Evolutionary conservation across 2,888 invertebrate species (phyloP).

Genomic region (Clanis bilineata): DNA sequence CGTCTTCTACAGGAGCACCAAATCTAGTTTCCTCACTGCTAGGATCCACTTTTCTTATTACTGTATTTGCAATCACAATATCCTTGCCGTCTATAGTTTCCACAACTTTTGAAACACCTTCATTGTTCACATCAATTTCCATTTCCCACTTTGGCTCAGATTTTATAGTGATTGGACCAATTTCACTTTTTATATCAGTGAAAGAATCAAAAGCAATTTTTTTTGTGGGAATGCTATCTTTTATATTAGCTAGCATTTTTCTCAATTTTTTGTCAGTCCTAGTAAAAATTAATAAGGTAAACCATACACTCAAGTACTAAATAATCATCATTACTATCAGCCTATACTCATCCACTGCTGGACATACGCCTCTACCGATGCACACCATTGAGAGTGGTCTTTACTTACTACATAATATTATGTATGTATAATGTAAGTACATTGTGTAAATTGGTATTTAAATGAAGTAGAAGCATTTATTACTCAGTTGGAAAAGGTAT

Average conservation of each 20-base stretch:
- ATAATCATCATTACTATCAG: neutral
- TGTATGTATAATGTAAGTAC: no score
- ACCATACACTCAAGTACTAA: neutral
- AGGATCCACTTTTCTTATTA: conserved; percentile 72
- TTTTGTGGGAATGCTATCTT: conserved; percentile 58
- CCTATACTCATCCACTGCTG: no score
- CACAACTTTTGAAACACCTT: conserved; percentile 39
- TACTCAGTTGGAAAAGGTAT: no score
- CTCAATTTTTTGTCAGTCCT: conserved; percentile 71
- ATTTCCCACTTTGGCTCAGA: conserved; percentile 74
- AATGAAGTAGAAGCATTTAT: no score
- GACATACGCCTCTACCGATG: no score
- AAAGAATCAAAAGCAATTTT: conserved; percentile 76
- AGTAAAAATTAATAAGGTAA: conserved; percentile 21
- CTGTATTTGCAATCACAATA: conserved; percentile 73
- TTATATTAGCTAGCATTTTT: conserved; percentile 50
- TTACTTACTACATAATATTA: no score
- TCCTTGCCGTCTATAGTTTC: conserved; percentile 63
- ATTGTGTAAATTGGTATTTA: no score
- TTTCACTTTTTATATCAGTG: conserved; percentile 75
- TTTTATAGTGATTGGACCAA: conserved; percentile 65
- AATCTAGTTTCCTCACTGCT: conserved; percentile 40
- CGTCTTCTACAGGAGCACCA: conserved; percentile 31
- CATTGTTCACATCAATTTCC: conserved; percentile 61
- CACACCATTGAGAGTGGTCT: no score